phyloP scores from a whole-genome alignment of 2,113 vertebrate species.

The Pachyramphus minor region DNA sequence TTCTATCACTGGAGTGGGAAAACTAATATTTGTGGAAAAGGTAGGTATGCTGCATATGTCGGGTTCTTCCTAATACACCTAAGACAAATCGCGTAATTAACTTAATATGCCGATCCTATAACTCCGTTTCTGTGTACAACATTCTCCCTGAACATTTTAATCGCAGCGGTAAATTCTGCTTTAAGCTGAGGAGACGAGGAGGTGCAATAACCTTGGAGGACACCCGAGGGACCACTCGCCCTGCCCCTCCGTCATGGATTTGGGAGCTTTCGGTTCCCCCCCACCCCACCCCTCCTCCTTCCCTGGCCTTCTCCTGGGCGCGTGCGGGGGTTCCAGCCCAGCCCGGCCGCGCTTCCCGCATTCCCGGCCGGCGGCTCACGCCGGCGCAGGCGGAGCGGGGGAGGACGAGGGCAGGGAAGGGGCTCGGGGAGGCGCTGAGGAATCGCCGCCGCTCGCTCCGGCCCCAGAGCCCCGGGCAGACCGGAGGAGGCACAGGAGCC shows the following conservation, averaged over 20 bases:
- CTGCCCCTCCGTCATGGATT: not conserved
- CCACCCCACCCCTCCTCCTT: rapidly evolving
- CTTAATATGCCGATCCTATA: not conserved
- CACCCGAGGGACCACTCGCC: not conserved
- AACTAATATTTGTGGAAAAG: not conserved
- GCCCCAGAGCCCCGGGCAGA: not conserved
- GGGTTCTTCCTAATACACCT: rapidly evolving
- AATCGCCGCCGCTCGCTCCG: not conserved
- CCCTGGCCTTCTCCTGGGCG: not conserved
- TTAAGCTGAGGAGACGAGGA: not conserved
- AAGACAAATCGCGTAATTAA: not conserved
- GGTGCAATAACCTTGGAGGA: not conserved
- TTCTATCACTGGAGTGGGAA: not conserved
- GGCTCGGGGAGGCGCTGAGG: not conserved
- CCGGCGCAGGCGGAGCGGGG: not conserved
- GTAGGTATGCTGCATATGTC: not conserved
- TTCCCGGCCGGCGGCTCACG: not conserved
- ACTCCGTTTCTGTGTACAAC: not conserved
- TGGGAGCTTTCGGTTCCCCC: not conserved
- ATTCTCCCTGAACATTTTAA: not conserved
- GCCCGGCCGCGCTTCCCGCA: not conserved
- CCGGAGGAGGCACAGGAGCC: not conserved
- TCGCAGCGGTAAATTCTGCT: not conserved
- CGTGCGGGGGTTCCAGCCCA: not conserved
- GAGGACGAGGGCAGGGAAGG: not conserved